A percentile compares a stretch with the other conserved stretches of the same genome.
These are phyloP conservation scores for Drosophila sp. DNA, from an alignment of 1,140 invertebrate genomes.

Conservation along the genomic window DNA sequence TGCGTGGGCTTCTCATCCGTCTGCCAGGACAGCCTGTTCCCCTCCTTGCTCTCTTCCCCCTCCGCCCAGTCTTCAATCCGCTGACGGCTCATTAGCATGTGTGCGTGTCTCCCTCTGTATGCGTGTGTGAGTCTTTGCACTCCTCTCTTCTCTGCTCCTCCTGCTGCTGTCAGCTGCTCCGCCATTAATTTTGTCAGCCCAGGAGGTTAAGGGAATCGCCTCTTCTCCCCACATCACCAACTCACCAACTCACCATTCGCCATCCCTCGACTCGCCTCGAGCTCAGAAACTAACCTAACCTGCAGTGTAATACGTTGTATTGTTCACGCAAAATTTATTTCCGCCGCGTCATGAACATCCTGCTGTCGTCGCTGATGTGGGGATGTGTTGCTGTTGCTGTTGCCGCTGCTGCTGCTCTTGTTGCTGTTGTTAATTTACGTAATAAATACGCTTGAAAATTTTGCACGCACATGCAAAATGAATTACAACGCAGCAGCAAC, in stretches of 20 bases:
- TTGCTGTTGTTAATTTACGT: slow-evolving; percentile 81
- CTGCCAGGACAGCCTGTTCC: slow-evolving; percentile 27
- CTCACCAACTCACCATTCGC: too few relatives aligned
- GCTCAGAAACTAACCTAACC: slow-evolving; percentile 70
- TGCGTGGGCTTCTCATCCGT: slow-evolving; percentile 47
- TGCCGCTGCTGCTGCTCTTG: slow-evolving; percentile 31
- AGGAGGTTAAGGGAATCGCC: slow-evolving; percentile 14
- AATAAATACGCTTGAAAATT: slow-evolving; percentile 84
- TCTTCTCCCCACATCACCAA: neutral
- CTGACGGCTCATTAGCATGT: slow-evolving; percentile 77
- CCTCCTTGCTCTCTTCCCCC: neutral
- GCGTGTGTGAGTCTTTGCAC: slow-evolving; percentile 5
- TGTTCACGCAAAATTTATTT: slow-evolving; percentile 84
- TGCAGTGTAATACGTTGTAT: slow-evolving; percentile 82
- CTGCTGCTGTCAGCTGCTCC: slow-evolving; percentile 57
- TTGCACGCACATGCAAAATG: slow-evolving; percentile 82
- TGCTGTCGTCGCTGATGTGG: slow-evolving; percentile 69
- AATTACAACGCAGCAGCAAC: slow-evolving; percentile 65
- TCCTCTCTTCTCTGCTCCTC: slow-evolving; percentile 6
- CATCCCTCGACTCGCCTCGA: slow-evolving; percentile 24
- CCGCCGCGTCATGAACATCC: slow-evolving; percentile 81
- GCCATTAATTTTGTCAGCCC: slow-evolving; percentile 68
- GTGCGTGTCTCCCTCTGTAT: slow-evolving; percentile 42
- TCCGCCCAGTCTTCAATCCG: neutral
- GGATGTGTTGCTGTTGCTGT: slow-evolving; percentile 21